Evolutionary conservation across 2,888 invertebrate genomes (phyloP).

Genomic region (Macroteleia sp.): DNA sequence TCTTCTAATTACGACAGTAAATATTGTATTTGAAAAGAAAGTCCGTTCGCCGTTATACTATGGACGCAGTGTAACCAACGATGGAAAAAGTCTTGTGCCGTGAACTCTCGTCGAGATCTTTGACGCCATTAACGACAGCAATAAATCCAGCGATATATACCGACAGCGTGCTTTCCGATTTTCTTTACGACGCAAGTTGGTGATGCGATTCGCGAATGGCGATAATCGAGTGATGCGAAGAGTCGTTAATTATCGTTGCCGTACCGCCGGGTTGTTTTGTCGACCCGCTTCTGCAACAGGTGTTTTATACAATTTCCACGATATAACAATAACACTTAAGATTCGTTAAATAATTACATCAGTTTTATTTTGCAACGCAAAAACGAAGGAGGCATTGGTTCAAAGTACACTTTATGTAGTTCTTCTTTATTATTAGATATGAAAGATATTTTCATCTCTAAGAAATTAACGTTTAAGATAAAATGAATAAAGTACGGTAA

Average conservation of each 20-base stretch:
- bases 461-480: too few relatives aligned
- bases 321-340: slow-evolving; percentile 35
- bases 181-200: slow-evolving; percentile 65
- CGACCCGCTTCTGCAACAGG: slow-evolving; percentile 64
- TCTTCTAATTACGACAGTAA: slow-evolving; percentile 61
- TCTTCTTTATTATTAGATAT: too few relatives aligned
- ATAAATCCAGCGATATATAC: slow-evolving; percentile 63
- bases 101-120: slow-evolving; percentile 63
- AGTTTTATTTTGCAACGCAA: too few relatives aligned
- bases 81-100: slow-evolving; percentile 57
- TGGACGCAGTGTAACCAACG: slow-evolving; percentile 27
- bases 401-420: too few relatives aligned
- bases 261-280: slow-evolving; percentile 51
- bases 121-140: slow-evolving; percentile 63
- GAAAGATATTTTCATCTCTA: too few relatives aligned
- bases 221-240: slow-evolving; percentile 71
- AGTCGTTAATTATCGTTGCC: slow-evolving; percentile 73
- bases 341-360: slow-evolving; percentile 19
- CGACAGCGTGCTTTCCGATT: slow-evolving; percentile 63
- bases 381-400: too few relatives aligned
- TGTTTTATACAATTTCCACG: slow-evolving; percentile 51
- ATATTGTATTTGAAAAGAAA: slow-evolving; percentile 62
- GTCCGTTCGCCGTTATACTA: slow-evolving; percentile 51
- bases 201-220: slow-evolving; percentile 70
- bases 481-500: too few relatives aligned